Percentiles rank a stretch among this genome's conserved stretches.
Conservation (phyloP, 2,888 invertebrate species). For the Liposcelis brunnea region DNA sequence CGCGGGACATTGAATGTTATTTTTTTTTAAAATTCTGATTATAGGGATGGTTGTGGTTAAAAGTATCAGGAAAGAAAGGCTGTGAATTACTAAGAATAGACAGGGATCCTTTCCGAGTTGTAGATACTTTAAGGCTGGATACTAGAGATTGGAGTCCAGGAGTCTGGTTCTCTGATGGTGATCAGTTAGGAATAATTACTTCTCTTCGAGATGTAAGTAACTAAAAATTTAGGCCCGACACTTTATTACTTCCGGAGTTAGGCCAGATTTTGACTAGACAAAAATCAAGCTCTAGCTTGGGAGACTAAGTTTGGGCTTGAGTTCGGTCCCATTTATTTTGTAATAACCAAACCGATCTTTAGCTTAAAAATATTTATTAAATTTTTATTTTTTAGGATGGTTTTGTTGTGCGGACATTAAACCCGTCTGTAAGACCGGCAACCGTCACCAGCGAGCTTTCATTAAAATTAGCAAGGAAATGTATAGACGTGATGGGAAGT, state of each 20-base stretch:
- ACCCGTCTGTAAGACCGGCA: slow-evolving; percentile 39
- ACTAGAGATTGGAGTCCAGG: slow-evolving; percentile 31
- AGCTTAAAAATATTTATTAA: background rate
- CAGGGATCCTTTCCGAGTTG: slow-evolving; percentile 33
- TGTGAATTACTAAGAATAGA: slow-evolving; percentile 37
- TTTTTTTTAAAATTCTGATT: slow-evolving; percentile 5
- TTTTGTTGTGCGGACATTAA: slow-evolving; percentile 58
- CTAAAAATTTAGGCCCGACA: background rate
- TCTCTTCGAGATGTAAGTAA: slow-evolving; percentile 59
- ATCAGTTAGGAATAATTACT: slow-evolving; percentile 58
- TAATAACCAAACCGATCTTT: too few species aligned
- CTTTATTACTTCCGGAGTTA: background rate
- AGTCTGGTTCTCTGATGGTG: slow-evolving; percentile 58
- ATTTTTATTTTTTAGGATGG: slow-evolving; percentile 40
- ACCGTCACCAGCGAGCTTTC: slow-evolving; percentile 45
- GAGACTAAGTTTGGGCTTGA: too few species aligned
- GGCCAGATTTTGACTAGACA: background rate
- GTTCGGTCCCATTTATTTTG: too few species aligned
- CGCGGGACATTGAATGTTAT: slow-evolving; percentile 7
- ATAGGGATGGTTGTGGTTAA: slow-evolving; percentile 1
- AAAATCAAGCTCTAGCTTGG: too few species aligned
- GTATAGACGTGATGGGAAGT: slow-evolving; percentile 57
- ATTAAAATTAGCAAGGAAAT: slow-evolving; percentile 59
- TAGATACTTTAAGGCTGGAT: slow-evolving; percentile 28
- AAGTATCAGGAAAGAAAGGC: slow-evolving; percentile 28